A percentile compares a stretch with the other conserved stretches of the same genome.
Evolutionary conservation across 2,113 vertebrate species (phyloP).

Genomic region (Gambusia holbrooki): DNA sequence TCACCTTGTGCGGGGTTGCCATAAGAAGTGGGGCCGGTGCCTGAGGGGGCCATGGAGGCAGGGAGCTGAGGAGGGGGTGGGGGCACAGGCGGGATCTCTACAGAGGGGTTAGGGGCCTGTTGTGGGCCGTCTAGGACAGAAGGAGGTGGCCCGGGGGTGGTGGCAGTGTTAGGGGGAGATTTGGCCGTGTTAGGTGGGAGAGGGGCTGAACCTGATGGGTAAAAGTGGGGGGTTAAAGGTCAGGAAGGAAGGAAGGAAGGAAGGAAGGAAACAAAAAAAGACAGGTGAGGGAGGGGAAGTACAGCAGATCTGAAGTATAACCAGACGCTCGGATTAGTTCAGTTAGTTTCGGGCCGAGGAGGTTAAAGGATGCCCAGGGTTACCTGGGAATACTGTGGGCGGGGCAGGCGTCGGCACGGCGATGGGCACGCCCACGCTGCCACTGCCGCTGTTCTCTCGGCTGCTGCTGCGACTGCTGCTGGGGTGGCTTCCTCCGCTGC

Average conservation of each 20-base stretch:
- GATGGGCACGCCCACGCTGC: conserved; percentile 96
- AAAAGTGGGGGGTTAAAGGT: not conserved
- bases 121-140: conserved; percentile 76
- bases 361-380: not conserved
- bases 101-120: conserved; percentile 66
- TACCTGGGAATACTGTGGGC: conserved; percentile 96
- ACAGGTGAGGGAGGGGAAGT: conserved; percentile 31
- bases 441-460: conserved; percentile 98
- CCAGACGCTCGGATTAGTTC: conserved; percentile 28
- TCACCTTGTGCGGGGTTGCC: conserved; percentile 94
- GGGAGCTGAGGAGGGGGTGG: conserved; percentile 93
- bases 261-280: not conserved
- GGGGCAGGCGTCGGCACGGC: conserved; percentile 96
- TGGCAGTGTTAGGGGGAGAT: conserved; percentile 80
- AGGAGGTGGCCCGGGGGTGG: conserved; percentile 75
- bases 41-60: conserved; percentile 84
- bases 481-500: conserved; percentile 96
- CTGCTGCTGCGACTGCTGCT: conserved; percentile 99
- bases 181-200: conserved; percentile 81
- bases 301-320: conserved; percentile 19
- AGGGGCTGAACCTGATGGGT: conserved; percentile 84
- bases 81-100: conserved; percentile 90
- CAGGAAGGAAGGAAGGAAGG: conserved; percentile 27
- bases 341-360: conserved; percentile 18
- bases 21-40: conserved; percentile 86